Evolutionary conservation across 2,888 invertebrate species (phyloP).

Genomic region (Diachrysia chrysitis): DNA sequence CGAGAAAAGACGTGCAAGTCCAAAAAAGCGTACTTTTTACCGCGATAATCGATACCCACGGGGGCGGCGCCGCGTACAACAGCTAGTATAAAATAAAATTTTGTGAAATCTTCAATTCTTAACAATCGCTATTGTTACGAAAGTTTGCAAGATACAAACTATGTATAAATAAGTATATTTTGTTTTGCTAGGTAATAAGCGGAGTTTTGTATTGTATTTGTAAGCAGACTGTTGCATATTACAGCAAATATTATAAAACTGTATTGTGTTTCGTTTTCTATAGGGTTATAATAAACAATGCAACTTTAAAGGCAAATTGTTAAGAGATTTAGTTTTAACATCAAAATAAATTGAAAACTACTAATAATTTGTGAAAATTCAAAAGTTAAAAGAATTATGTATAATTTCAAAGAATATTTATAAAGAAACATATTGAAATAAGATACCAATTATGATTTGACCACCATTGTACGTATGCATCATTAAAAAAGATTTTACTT

Average conservation of each 20-base stretch:
- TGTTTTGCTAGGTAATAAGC: neutral
- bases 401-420: too few species aligned
- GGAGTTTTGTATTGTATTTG: neutral
- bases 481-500: too few species aligned
- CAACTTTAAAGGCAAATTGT: neutral
- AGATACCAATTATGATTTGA: too few species aligned
- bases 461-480: too few species aligned
- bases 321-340: neutral
- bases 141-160: neutral
- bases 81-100: neutral
- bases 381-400: too few species aligned
- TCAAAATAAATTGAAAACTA: neutral
- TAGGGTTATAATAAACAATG: neutral
- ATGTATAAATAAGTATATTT: too few species aligned
- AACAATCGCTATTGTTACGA: neutral
- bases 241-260: neutral
- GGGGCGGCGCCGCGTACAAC: too few species aligned
- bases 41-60: too few species aligned
- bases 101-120: conserved; percentile 4
- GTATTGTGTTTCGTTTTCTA: neutral
- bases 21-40: too few species aligned
- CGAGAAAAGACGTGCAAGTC: too few species aligned
- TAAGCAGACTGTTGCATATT: conserved; percentile 1
- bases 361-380: too few species aligned
- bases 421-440: too few species aligned